Conservation (phyloP, 2,797 vertebrate species). For the Esox masquinongy region DNA sequence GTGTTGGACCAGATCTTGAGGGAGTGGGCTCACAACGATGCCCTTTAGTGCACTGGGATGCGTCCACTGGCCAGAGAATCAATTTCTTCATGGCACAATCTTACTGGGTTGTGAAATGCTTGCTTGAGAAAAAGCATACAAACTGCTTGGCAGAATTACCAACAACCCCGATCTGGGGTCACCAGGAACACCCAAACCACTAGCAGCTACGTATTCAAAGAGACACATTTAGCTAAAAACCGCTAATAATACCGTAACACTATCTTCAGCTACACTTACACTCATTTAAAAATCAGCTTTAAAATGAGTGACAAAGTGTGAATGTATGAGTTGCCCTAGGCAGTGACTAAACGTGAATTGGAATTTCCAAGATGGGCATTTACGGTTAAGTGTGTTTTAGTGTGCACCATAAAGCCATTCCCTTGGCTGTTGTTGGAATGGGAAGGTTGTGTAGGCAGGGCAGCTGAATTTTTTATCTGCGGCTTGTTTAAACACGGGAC, state of each 20-base stretch:
- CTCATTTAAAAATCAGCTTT: not conserved
- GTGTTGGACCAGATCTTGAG: not conserved
- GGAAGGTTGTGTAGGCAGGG: constrained; percentile 26
- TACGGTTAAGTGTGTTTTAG: too few relatives aligned
- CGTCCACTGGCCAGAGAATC: constrained; percentile 19
- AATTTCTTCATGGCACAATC: constrained; percentile 41
- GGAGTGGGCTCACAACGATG: not conserved
- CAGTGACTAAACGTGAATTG: too few relatives aligned
- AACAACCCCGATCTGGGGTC: constrained; percentile 28
- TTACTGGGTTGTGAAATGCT: constrained; percentile 43
- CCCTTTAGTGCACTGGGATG: not conserved
- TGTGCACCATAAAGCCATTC: not conserved
- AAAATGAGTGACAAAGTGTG: too few relatives aligned
- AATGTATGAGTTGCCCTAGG: too few relatives aligned
- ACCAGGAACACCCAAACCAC: constrained; percentile 58
- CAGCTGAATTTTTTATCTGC: constrained; percentile 29
- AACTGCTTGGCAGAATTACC: constrained; percentile 21
- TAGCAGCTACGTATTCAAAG: constrained; percentile 13
- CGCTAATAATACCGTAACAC: not conserved
- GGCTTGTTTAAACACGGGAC: constrained; percentile 37
- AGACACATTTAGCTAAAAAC: not conserved
- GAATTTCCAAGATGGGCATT: too few relatives aligned
- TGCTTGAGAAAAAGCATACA: constrained; percentile 39
- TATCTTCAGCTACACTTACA: not conserved
- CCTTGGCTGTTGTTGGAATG: constrained; percentile 21